Evolutionary conservation across 2,113 vertebrate genomes (phyloP), one percentile per base, ranked within the genome.

Genomic region (Pitta sordida): DNA sequence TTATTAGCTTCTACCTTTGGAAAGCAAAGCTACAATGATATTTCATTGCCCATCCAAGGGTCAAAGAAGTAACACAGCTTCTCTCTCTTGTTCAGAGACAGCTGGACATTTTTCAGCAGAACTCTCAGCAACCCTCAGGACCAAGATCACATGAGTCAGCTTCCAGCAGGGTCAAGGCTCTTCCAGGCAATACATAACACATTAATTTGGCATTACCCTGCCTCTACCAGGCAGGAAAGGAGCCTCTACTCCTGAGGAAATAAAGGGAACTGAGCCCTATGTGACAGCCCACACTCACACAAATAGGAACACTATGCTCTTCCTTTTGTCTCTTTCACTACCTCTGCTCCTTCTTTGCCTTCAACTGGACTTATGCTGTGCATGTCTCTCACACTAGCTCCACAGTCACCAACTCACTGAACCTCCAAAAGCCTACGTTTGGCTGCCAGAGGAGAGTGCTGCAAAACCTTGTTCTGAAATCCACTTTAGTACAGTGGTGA

Each of bases 1-100:
- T 94, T 92, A 95, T 49, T 94, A 65, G 56, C 43, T 74, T 93
- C 88, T 87, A 83, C 64, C 94, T 96, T 95, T 95, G 92, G 88
- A 94, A 96, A 94, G 64, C n/a, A 86, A 93, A 90, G 59, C 0
- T 8, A 76, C 2, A 37, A 41, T 34, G 44, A 46, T 92, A 84
- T 53, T 88, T 78, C 58, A 88, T 49, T 64, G 17, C 71, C 68
- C 56, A 64, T 85, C 26, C 53, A 77, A 75, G 55, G 79, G 83
- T 90, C 95, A 90, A 62, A 90, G 70, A 91, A 79, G 17, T 15
- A 5, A 27, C 48, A 63, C 24, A 44, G 56, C n/a, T 93, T 37
- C 79, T 59, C 27, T 55, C 44, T 13, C 30, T 37, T 58, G 14
- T 56, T 75, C 81, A 62, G 80, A 36, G 41, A 37, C 9, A 65